Base-by-base conservation (phyloP, 2,113 vertebrate genomes). In the Cyanistes caeruleus region DNA sequence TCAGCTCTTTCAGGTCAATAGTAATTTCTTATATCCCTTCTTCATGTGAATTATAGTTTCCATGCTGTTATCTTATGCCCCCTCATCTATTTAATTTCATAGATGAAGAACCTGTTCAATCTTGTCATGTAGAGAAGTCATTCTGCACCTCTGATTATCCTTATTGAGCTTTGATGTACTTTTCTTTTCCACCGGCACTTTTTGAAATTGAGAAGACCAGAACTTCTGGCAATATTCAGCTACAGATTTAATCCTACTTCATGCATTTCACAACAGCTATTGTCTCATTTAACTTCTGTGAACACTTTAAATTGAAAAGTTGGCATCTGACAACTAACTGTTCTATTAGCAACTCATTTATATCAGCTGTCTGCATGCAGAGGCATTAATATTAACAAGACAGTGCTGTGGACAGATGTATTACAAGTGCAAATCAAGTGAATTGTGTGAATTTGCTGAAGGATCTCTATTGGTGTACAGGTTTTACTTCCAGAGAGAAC, bases 231-330 rank as follows among this genome's bases (percentile, higher is more conserved):
- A 86, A 65, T 92, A 89, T 73, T 92, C 89, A 62, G 30, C 33
- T 55, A 56, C 9, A 49, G 49, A 79, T 91, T 93, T 52, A 87
- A 56, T 89, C 35, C 19, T 44, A 13, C 68, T 91, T 75, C 56
- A 56, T 82, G 12, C 52, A 64, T 79, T 95, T 93, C 65, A 73
- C 41, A 94, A 39, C 33, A 84, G 16, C 52, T 78, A 37, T 84
- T 87, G 39, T 84, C 77, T 93, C 65, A 53, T 85, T 83, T 88
- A 82, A 56, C 16, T 94, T 85, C 24, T 60, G 58, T 82, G 74
- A 89, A 69, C 59, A 89, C 44, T 92, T 84, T 68, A 68, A 87
- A 93, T 87, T 64, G 56, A 82, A 69, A 93, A 91, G 51, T 52
- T 91, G 18, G 75, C 52, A n/a, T 56, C n/a, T 75, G 70, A 48